Evolutionary conservation across 2,797 vertebrate species (phyloP), one percentile per base, ranked within the genome.

Genomic region (Enteromius thamalakanensis): DNA sequence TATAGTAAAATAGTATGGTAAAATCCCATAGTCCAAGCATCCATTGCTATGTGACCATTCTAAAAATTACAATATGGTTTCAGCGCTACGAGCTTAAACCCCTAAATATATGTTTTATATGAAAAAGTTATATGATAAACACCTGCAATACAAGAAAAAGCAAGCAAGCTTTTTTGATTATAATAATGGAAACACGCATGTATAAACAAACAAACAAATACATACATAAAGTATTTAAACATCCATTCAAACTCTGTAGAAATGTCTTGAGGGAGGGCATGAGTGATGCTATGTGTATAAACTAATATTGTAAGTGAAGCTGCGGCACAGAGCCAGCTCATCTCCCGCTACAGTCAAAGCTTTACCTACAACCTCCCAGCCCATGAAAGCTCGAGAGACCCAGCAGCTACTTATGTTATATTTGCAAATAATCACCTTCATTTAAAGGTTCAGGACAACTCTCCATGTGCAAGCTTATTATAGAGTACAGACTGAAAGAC

Each of bases 241-340:
- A 32, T 26, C 60, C 26, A 15, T 62, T 29, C 5, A 62, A 62
- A 60, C 12, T 15, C 5, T 62, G 14, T 29, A 15, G 26, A 29
- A 64, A 32, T 32, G 26, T 64, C 14, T 64, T 14, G 26, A 64
- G 15, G 14, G 29, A 62, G 75, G 37, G 0, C 17, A 32, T n/a
- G 45, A 65, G 42, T 65, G 42, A 49, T 19, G 14, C n/a, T 70
- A 15, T 45, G 40, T 6, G 42, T 71, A 10, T 17, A 58, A 51
- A 53, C 51, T 60, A 80, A 80, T 71, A 58, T 60, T n/a, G 7
- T 71, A 60, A 71, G 51, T 71, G 26, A 80, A 55, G 68, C 55
- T 23, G 21, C 6, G 53, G 53, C 2, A 45, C 34, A 45, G 37
- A 55, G 79, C 40, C n/a, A 62, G 26, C 53, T 81, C 26, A 70